Conservation (phyloP, 2,113 vertebrate genomes). For the Pterocles burchelli region DNA sequence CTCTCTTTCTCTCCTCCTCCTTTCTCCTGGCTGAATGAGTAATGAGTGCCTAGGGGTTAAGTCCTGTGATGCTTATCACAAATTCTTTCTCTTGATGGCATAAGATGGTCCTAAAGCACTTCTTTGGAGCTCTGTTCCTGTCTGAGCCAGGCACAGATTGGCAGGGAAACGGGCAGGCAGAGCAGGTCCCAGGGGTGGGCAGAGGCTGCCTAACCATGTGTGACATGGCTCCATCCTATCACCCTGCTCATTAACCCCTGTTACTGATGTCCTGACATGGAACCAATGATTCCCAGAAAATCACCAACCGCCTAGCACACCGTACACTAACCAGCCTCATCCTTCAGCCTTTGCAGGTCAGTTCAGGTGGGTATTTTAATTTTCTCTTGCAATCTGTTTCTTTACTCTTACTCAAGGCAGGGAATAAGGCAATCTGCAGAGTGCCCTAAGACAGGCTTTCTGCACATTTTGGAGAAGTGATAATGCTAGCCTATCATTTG, state of each 20-base stretch:
- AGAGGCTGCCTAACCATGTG: neutral
- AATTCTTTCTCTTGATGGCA: neutral
- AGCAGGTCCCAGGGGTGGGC: neutral
- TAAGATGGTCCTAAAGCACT: neutral
- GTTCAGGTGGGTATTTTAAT: neutral
- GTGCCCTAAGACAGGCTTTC: neutral
- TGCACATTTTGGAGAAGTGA: neutral
- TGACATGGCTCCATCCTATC: neutral
- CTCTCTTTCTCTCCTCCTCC: neutral
- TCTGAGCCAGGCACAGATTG: neutral
- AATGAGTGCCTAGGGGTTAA: too few relatives aligned
- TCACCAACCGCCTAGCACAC: neutral
- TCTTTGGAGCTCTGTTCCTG: neutral
- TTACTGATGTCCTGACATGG: neutral
- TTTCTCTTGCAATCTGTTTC: neutral
- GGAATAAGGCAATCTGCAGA: neutral
- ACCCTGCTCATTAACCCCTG: neutral
- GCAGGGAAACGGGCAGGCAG: neutral
- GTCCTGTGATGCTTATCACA: neutral
- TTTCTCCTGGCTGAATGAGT: neutral
- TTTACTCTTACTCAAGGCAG: neutral
- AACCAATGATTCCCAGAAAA: neutral
- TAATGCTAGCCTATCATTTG: slow-evolving; percentile 11
- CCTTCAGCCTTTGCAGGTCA: neutral
- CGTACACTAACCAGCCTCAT: neutral